phyloP scores from a whole-genome alignment of 2,888 invertebrate genomes.

The Parnassius smintheus region DNA sequence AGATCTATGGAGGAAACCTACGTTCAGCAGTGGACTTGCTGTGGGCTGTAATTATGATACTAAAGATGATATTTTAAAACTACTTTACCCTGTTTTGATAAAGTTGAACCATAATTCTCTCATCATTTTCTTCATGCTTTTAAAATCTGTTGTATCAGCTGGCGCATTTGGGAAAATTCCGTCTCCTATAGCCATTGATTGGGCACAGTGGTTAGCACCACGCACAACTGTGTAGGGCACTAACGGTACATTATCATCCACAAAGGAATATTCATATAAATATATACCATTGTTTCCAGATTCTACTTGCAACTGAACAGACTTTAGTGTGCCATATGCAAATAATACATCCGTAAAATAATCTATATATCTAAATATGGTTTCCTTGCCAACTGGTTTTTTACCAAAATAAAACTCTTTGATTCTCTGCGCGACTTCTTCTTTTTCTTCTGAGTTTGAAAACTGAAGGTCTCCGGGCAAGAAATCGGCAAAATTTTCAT shows the following conservation, averaged over 20 bases:
- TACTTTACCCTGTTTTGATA: slow-evolving; percentile 42
- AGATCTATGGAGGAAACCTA: too few species aligned
- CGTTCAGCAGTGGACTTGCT: too few species aligned
- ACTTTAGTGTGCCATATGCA: slow-evolving; percentile 38
- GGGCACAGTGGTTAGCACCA: slow-evolving; percentile 41
- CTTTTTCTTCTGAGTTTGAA: slow-evolving; percentile 40
- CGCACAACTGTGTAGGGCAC: slow-evolving; percentile 40
- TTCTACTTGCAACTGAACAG: slow-evolving; percentile 41
- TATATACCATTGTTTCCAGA: slow-evolving; percentile 49
- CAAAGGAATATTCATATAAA: slow-evolving; percentile 51
- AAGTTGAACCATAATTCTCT: slow-evolving; percentile 51
- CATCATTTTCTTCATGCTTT: slow-evolving; percentile 37
- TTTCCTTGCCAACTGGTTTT: slow-evolving; percentile 37
- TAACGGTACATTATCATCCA: slow-evolving; percentile 36
- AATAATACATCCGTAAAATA: slow-evolving; percentile 59
- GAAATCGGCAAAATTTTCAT: slow-evolving; percentile 50
- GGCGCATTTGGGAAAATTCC: background rate
- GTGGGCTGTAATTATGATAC: too few species aligned
- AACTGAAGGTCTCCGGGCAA: slow-evolving; percentile 52
- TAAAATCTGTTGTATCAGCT: slow-evolving; percentile 32
- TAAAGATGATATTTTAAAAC: slow-evolving; percentile 13
- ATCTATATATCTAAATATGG: slow-evolving; percentile 44
- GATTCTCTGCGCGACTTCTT: slow-evolving; percentile 39
- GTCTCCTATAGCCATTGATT: slow-evolving; percentile 39
- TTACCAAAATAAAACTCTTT: slow-evolving; percentile 46